Conservation (phyloP, 2,113 vertebrate genomes). For the Ploceus nigricollis region DNA sequence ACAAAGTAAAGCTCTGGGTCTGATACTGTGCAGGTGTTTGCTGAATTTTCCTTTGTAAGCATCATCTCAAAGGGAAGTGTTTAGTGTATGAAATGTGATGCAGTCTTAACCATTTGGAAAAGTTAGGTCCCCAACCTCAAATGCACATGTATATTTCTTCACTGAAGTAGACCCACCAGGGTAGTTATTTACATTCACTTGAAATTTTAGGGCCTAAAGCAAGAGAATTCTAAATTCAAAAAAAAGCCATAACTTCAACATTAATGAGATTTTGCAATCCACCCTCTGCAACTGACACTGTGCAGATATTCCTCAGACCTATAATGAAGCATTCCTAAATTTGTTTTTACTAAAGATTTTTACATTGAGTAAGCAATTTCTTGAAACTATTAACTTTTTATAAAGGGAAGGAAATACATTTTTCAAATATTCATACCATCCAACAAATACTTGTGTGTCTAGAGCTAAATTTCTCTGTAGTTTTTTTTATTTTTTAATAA, state of each 20-base stretch:
- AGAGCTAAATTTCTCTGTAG: background rate
- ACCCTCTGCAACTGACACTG: background rate
- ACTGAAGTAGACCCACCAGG: background rate
- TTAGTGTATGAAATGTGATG: background rate
- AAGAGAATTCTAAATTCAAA: background rate
- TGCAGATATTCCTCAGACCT: background rate
- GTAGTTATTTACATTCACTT: background rate
- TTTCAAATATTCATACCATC: slow-evolving; percentile 6
- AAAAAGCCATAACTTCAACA: background rate
- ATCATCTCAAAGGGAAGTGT: background rate
- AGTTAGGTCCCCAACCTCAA: background rate
- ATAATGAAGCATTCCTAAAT: background rate
- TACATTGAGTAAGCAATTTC: slow-evolving; percentile 28
- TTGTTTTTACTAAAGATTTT: slow-evolving; percentile 7
- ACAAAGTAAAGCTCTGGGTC: background rate
- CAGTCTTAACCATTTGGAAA: background rate
- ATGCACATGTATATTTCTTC: background rate
- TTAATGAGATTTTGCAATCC: background rate
- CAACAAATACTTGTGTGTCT: background rate
- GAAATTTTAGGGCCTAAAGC: background rate
- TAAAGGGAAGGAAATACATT: background rate
- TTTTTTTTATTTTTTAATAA: background rate
- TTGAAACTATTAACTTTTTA: slow-evolving; percentile 20
- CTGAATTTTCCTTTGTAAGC: background rate
- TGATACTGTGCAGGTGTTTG: background rate